These are phyloP conservation scores for Fragum whitleyi DNA, from an alignment of 2,888 invertebrate genomes.

Conservation along the genomic window DNA sequence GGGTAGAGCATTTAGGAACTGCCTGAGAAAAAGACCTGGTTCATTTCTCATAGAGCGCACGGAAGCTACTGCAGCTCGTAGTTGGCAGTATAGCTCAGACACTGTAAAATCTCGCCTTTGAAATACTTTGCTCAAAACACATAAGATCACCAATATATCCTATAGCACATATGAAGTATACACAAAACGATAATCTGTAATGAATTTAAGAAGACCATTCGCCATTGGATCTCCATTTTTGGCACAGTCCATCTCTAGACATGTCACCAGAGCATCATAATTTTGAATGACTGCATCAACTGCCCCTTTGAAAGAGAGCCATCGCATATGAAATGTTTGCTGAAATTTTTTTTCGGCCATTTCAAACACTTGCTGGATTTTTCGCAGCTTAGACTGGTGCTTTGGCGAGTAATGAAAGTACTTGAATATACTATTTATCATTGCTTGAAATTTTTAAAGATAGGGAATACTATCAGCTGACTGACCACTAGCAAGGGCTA, in stretches of 20 bases:
- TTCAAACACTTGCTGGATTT: slow-evolving; percentile 29
- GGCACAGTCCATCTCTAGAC: slow-evolving; percentile 19
- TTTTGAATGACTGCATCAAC: slow-evolving; percentile 25
- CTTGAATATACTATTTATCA: slow-evolving; percentile 42
- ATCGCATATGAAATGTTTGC: slow-evolving; percentile 32
- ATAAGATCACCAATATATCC: too few relatives aligned
- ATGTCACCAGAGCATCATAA: slow-evolving; percentile 28
- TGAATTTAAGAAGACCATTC: slow-evolving; percentile 19
- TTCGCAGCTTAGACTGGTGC: slow-evolving; percentile 17
- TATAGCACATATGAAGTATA: slow-evolving; percentile 15
- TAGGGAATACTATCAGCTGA: slow-evolving; percentile 31
- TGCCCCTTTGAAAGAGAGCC: slow-evolving; percentile 45
- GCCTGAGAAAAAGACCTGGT: slow-evolving; percentile 26
- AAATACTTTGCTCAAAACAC: slow-evolving; percentile 13
- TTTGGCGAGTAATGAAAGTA: slow-evolving; percentile 46
- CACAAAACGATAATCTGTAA: slow-evolving; percentile 29
- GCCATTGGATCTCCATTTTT: slow-evolving; percentile 30
- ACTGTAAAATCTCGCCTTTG: slow-evolving; percentile 23
- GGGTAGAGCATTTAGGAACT: too few relatives aligned
- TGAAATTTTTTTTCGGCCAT: slow-evolving; percentile 32
- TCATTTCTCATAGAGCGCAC: slow-evolving; percentile 21
- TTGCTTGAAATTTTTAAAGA: slow-evolving; percentile 33
- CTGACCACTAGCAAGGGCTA: slow-evolving; percentile 34
- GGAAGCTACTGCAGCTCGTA: slow-evolving; percentile 17
- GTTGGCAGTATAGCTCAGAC: background rate